These are phyloP conservation scores for Hypocryptadius cinnamomeus DNA, from an alignment of 2,113 vertebrate genomes.

Conservation along the genomic window DNA sequence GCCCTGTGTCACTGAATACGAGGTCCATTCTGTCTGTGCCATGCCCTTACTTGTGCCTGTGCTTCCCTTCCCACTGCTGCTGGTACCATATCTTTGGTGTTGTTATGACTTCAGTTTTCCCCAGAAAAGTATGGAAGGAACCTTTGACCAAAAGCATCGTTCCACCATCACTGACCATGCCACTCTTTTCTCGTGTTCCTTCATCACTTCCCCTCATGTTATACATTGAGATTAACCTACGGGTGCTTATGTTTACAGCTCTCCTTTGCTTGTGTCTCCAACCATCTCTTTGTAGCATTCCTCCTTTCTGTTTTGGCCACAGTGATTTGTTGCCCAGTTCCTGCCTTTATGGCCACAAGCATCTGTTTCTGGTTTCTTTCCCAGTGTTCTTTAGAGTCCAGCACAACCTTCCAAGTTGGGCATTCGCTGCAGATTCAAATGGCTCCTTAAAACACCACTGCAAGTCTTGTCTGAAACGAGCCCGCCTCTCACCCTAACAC, in stretches of 20 bases:
- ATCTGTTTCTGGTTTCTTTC: conserved; percentile 38
- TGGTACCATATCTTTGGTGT: neutral
- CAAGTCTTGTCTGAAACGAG: neutral
- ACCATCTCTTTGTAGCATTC: neutral
- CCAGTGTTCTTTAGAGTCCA: conserved; percentile 28
- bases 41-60: neutral
- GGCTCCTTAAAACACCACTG: neutral
- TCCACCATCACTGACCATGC: neutral
- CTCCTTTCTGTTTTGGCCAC: neutral
- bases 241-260: neutral
- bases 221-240: neutral
- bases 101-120: neutral
- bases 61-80: neutral
- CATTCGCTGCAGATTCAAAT: neutral
- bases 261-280: neutral
- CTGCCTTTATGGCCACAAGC: neutral
- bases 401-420: conserved; percentile 6
- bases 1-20: neutral
- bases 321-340: neutral
- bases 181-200: neutral
- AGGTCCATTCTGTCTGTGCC: neutral
- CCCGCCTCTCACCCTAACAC: neutral
- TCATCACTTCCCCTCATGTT: neutral
- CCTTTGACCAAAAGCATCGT: neutral
- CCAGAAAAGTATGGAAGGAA: neutral